phyloP scores from a whole-genome alignment of 2,888 invertebrate species.

The Sclerodermus sp. region DNA sequence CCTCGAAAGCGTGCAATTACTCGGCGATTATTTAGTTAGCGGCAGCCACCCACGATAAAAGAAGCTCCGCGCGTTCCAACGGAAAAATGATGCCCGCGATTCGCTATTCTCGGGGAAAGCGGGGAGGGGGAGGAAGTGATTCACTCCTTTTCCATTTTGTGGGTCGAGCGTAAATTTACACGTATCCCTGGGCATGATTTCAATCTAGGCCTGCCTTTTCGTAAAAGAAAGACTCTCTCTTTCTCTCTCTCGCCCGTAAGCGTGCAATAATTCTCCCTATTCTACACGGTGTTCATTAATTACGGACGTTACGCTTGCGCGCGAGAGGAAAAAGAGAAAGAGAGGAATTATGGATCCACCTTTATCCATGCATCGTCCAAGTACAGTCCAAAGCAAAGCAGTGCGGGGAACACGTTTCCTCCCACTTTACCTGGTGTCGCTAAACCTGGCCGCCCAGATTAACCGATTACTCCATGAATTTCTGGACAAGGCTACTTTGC shows the following conservation, averaged over 20 bases:
- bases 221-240: constrained; percentile 28
- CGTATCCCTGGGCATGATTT: constrained; percentile 30
- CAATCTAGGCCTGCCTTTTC: constrained; percentile 33
- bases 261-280: constrained; percentile 45
- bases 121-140: no score
- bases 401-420: not conserved
- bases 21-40: no score
- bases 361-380: constrained; percentile 40
- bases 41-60: no score
- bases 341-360: constrained; percentile 45
- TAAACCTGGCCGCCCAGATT: no score
- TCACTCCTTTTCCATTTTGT: constrained; percentile 21
- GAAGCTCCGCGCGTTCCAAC: no score
- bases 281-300: constrained; percentile 46
- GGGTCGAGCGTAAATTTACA: constrained; percentile 27
- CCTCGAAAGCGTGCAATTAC: no score
- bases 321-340: constrained; percentile 22
- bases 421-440: not conserved
- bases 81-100: no score
- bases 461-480: no score
- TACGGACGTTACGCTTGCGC: constrained; percentile 22
- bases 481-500: not conserved
- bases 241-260: constrained; percentile 27
- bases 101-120: no score
- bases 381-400: constrained; percentile 9